Conservation (phyloP, 1,140 invertebrate species). For the Lordiphosa clarofinis region DNA sequence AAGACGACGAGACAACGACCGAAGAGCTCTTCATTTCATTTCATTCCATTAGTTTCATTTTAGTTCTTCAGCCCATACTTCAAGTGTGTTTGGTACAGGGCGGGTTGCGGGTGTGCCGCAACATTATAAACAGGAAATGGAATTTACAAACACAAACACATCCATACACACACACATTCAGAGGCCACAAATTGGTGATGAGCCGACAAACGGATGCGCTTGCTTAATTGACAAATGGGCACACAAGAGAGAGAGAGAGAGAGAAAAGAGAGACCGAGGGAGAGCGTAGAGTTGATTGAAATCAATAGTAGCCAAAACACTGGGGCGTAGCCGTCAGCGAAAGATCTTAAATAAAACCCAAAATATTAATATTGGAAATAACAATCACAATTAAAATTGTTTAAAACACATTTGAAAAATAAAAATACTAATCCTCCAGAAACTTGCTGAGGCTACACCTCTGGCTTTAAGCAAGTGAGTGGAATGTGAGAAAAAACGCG, state of each 20-base stretch:
- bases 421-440: neutral
- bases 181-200: constrained; percentile 52
- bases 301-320: constrained; percentile 60
- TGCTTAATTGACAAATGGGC: constrained; percentile 74
- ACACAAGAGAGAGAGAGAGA: constrained; percentile 28
- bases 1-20: constrained; percentile 17
- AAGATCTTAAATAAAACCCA: too few species aligned
- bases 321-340: constrained; percentile 17
- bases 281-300: constrained; percentile 67
- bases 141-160: constrained; percentile 72
- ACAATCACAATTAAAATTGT: too few species aligned
- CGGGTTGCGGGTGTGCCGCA: constrained; percentile 35
- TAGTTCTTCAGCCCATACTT: too few species aligned
- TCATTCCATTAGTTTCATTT: too few species aligned
- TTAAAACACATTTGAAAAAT: too few species aligned
- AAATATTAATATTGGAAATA: too few species aligned
- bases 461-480: constrained; percentile 34
- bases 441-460: neutral
- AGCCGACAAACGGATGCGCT: constrained; percentile 60
- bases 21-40: neutral
- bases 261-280: constrained; percentile 24
- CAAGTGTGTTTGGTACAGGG: constrained; percentile 6
- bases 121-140: constrained; percentile 75
- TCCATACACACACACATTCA: constrained; percentile 17
- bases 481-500: constrained; percentile 74